phyloP scores from a whole-genome alignment of 2,797 vertebrate genomes.

The Hyperoplus lanceolatus region DNA sequence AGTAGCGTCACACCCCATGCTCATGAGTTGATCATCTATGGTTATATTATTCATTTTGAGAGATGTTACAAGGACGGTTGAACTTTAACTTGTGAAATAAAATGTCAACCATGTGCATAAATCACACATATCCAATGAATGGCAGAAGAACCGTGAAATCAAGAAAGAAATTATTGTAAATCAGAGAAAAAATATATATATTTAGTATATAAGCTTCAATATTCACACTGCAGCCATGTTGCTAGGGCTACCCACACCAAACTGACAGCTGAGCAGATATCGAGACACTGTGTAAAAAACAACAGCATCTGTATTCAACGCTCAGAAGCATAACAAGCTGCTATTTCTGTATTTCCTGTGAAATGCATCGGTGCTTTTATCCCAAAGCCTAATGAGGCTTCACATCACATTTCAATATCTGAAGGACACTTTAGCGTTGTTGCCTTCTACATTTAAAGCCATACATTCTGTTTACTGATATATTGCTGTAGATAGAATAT shows the following conservation, averaged over 20 bases:
- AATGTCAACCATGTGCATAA: conserved; percentile 27
- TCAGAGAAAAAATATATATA: conserved; percentile 4
- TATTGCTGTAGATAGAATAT: conserved; percentile 3
- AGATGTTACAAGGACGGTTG: conserved; percentile 10
- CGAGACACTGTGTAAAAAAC: conserved; percentile 32
- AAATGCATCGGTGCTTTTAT: conserved; percentile 40
- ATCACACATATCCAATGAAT: background rate
- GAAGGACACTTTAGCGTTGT: conserved; percentile 42
- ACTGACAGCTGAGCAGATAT: conserved; percentile 48
- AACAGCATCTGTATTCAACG: conserved; percentile 46
- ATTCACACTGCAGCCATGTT: conserved; percentile 12
- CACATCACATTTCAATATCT: conserved; percentile 54
- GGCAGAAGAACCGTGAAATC: background rate
- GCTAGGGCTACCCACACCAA: conserved; percentile 15
- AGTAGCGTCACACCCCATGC: conserved; percentile 25
- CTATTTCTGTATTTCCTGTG: conserved; percentile 36
- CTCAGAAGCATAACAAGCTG: conserved; percentile 25
- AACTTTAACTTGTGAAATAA: conserved; percentile 40
- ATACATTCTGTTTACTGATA: conserved; percentile 15
- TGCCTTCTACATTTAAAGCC: conserved; percentile 29
- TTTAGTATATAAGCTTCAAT: conserved; percentile 1
- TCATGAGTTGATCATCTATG: conserved; percentile 33
- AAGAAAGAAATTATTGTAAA: background rate
- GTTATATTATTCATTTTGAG: conserved; percentile 39
- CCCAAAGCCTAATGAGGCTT: conserved; percentile 59